phyloP scores from a whole-genome alignment of 2,888 invertebrate genomes.

The Polydesmus complanatus region DNA sequence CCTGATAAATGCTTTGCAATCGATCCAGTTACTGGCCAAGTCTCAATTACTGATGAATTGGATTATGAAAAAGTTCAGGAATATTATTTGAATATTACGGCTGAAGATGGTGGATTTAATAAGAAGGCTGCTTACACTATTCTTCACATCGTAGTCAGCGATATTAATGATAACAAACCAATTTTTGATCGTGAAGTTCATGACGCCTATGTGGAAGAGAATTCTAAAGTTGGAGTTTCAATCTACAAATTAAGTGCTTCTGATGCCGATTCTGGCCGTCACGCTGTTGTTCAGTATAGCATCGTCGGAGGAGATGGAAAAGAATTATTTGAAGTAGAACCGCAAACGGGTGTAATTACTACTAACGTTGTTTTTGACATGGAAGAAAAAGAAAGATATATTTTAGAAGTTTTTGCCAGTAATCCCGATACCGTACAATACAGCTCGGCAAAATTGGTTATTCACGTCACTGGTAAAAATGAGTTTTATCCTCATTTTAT shows the following conservation, averaged over 20 bases:
- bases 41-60: conserved; percentile 61
- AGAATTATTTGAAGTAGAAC: conserved; percentile 61
- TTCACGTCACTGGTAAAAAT: conserved; percentile 71
- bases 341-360: conserved; percentile 57
- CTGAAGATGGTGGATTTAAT: conserved; percentile 70
- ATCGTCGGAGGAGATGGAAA: conserved; percentile 61
- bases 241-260: conserved; percentile 61
- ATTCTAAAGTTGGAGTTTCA: conserved; percentile 56
- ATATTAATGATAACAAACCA: conserved; percentile 88
- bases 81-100: conserved; percentile 74
- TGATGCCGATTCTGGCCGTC: conserved; percentile 76
- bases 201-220: conserved; percentile 67
- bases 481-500: conserved; percentile 78
- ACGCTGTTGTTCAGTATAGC: conserved; percentile 69
- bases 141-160: conserved; percentile 70
- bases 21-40: conserved; percentile 57
- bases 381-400: conserved; percentile 63
- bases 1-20: conserved; percentile 65
- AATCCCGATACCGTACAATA: conserved; percentile 76
- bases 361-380: conserved; percentile 70
- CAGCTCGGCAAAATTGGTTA: conserved; percentile 48
- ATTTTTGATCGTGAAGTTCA: conserved; percentile 62
- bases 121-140: conserved; percentile 60
- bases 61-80: conserved; percentile 77
- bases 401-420: conserved; percentile 60